Conservation (phyloP, 2,113 vertebrate genomes). For the Heptranchias perlo region DNA sequence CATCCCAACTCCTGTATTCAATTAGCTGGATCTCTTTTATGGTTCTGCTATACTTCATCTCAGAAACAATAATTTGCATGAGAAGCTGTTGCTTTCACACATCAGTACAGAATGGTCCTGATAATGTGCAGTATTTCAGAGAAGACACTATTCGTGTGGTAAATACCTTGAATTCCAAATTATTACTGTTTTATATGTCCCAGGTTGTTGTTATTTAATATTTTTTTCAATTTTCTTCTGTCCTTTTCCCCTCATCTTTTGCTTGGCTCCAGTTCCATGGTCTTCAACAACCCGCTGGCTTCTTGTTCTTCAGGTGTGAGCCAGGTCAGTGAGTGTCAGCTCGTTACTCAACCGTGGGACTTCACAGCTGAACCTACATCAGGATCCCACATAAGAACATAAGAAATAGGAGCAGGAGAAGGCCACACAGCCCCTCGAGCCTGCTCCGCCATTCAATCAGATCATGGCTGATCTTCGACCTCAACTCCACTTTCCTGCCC, state of each 20-base stretch:
- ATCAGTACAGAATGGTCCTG: neutral
- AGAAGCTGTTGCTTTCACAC: neutral
- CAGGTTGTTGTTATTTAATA: neutral
- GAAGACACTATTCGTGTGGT: neutral
- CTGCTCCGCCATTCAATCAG: no score
- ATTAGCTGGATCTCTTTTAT: neutral
- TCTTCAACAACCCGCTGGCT: neutral
- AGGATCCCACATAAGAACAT: no score
- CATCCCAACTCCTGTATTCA: no score
- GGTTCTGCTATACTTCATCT: neutral
- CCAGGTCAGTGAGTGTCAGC: neutral
- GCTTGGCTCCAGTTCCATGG: neutral
- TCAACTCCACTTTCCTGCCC: no score
- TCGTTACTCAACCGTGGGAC: neutral
- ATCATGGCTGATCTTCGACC: no score
- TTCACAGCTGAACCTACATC: neutral
- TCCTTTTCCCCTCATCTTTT: neutral
- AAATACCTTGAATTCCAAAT: slow-evolving; percentile 5
- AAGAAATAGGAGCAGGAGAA: no score
- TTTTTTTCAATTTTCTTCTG: neutral
- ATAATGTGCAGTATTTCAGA: neutral
- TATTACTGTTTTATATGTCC: neutral
- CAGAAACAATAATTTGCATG: neutral
- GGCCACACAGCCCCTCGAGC: no score
- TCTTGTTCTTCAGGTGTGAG: neutral